Percentiles rank a stretch among this genome's conserved stretches.
phyloP scores from a whole-genome alignment of 1,140 invertebrate genomes.

The Aphidius gifuensis region DNA sequence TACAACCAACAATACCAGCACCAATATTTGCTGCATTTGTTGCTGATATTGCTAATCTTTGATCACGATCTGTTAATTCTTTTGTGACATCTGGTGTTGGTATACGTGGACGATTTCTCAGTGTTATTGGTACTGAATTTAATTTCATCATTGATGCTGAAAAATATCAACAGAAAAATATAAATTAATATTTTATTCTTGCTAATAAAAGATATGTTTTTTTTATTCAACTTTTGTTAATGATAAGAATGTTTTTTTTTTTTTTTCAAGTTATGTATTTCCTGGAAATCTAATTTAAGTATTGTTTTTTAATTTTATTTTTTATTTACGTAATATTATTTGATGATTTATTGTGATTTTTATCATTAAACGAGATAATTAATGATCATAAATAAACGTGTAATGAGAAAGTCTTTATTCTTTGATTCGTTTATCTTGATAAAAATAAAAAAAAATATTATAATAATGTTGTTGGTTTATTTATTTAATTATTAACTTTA shows the following conservation, averaged over 20 bases:
- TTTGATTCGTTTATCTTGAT: too few relatives aligned
- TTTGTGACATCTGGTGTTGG: constrained; percentile 83
- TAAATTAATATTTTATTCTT: background rate
- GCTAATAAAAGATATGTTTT: too few relatives aligned
- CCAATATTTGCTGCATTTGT: constrained; percentile 55
- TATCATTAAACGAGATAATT: background rate
- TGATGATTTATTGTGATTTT: background rate
- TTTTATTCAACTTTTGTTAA: too few relatives aligned
- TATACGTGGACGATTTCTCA: constrained; percentile 76
- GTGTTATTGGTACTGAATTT: constrained; percentile 63
- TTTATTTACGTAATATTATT: background rate
- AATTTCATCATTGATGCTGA: constrained; percentile 63
- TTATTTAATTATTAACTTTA: constrained; percentile 35
- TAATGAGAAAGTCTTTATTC: too few relatives aligned
- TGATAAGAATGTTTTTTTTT: too few relatives aligned
- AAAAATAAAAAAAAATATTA: too few relatives aligned
- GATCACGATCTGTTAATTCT: constrained; percentile 69
- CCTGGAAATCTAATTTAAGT: background rate
- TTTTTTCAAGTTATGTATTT: too few relatives aligned
- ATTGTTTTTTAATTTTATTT: background rate
- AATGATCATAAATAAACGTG: background rate
- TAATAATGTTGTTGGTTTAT: too few relatives aligned
- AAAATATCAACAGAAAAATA: constrained; percentile 15
- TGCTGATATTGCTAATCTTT: constrained; percentile 56
- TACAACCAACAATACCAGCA: constrained; percentile 64